phyloP scores from a whole-genome alignment of 2,888 invertebrate genomes.

The Cheilosia variabilis region DNA sequence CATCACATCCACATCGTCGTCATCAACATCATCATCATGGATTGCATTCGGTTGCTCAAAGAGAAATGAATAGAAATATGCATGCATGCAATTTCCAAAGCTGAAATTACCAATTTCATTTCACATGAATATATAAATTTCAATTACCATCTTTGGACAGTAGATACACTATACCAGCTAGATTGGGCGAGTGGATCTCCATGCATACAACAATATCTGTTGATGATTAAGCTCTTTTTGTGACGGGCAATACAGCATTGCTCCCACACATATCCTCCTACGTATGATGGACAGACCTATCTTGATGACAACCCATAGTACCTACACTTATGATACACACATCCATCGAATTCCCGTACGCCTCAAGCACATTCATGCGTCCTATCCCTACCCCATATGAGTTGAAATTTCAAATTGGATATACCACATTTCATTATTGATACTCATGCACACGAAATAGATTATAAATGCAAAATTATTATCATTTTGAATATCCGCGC shows the following conservation, averaged over 20 bases:
- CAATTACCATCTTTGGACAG: conserved; percentile 74
- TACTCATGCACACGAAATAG: conserved; percentile 43
- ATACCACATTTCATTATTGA: conserved; percentile 74
- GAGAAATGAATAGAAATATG: conserved; percentile 72
- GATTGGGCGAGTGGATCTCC: conserved; percentile 59
- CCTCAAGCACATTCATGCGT: conserved; percentile 56
- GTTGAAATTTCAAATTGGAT: conserved; percentile 70
- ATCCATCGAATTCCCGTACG: conserved; percentile 10
- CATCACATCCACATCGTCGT: conserved; percentile 16
- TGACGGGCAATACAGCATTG: conserved; percentile 17
- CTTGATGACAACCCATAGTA: conserved; percentile 39
- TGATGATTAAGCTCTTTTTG: conserved; percentile 67
- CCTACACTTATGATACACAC: conserved; percentile 19
- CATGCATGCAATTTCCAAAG: conserved; percentile 74
- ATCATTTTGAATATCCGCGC: conserved; percentile 61
- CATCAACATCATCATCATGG: conserved; percentile 26
- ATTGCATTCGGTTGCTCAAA: conserved; percentile 70
- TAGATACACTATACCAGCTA: conserved; percentile 55
- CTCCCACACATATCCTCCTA: not conserved
- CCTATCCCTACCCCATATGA: conserved; percentile 58
- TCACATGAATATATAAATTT: conserved; percentile 80
- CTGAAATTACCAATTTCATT: conserved; percentile 81
- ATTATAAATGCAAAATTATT: conserved; percentile 59
- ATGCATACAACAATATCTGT: conserved; percentile 43
- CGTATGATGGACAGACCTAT: conserved; percentile 26